Conservation (phyloP, 1,140 invertebrate genomes). For the Andricus grossulariae region DNA sequence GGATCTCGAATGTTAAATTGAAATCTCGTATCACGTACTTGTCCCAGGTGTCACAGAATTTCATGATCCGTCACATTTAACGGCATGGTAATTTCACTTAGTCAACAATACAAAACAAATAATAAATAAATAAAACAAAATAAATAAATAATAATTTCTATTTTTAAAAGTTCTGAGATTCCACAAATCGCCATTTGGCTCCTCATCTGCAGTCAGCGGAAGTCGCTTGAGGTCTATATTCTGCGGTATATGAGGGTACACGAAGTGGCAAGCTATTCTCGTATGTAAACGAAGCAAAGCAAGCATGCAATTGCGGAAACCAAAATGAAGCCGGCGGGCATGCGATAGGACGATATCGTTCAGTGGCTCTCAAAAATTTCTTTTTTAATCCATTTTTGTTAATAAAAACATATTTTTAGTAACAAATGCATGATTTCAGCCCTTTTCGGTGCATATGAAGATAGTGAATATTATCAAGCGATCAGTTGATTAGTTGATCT, state of each 20-base stretch:
- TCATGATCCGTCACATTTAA: background rate
- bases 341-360: background rate
- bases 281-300: constrained; percentile 1
- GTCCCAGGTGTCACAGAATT: background rate
- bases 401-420: background rate
- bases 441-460: too few relatives aligned
- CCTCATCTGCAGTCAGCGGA: constrained; percentile 1
- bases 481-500: too few relatives aligned
- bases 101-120: too few relatives aligned
- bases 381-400: background rate
- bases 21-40: background rate
- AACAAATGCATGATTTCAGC: background rate
- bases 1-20: too few relatives aligned
- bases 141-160: background rate
- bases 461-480: too few relatives aligned
- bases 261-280: constrained; percentile 7
- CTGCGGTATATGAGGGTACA: background rate
- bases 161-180: background rate
- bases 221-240: constrained; percentile 14
- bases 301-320: constrained; percentile 21
- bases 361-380: background rate
- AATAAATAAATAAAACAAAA: too few relatives aligned
- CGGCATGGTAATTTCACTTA: background rate
- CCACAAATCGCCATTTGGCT: background rate
- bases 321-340: constrained; percentile 2